Percentiles rank a stretch among this genome's conserved stretches.
Evolutionary conservation across 2,797 vertebrate species (phyloP).

Genomic region (Pampus argenteus): DNA sequence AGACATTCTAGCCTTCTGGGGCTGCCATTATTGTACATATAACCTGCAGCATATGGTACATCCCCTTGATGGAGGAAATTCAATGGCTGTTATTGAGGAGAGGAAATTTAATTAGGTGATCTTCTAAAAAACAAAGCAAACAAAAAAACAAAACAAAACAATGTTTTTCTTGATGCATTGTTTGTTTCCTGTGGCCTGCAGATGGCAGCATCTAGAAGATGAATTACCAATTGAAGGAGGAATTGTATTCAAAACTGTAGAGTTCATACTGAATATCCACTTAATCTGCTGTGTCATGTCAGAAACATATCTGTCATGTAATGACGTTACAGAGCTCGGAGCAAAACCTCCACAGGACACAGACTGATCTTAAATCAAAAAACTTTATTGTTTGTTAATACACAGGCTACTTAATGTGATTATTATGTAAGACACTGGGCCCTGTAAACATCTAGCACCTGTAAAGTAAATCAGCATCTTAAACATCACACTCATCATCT

Average conservation of each 20-base stretch:
- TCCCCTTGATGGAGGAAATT: conserved; percentile 67
- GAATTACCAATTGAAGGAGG: conserved; percentile 53
- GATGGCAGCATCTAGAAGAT: conserved; percentile 69
- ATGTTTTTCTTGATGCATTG: no score
- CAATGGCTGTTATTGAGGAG: conserved; percentile 69
- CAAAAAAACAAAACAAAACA: no score
- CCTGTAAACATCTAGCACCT: conserved; percentile 1
- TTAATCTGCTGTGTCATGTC: conserved; percentile 8
- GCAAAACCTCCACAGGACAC: neutral
- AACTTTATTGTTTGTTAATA: conserved; percentile 8
- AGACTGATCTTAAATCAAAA: neutral
- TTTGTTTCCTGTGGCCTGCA: conserved; percentile 67
- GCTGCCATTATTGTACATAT: conserved; percentile 68
- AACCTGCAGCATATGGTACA: conserved; percentile 76
- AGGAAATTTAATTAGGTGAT: conserved; percentile 73
- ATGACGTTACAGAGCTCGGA: conserved; percentile 14
- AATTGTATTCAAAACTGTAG: conserved; percentile 68
- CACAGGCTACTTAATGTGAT: neutral
- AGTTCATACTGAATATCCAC: conserved; percentile 47
- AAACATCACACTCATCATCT: neutral
- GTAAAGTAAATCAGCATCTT: neutral
- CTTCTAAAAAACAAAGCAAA: no score
- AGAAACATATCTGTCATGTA: neutral
- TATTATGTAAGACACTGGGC: conserved; percentile 26
- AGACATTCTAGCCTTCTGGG: conserved; percentile 74